Conservation (phyloP, 2,888 invertebrate species). For the Lasioglossum figueresi region DNA sequence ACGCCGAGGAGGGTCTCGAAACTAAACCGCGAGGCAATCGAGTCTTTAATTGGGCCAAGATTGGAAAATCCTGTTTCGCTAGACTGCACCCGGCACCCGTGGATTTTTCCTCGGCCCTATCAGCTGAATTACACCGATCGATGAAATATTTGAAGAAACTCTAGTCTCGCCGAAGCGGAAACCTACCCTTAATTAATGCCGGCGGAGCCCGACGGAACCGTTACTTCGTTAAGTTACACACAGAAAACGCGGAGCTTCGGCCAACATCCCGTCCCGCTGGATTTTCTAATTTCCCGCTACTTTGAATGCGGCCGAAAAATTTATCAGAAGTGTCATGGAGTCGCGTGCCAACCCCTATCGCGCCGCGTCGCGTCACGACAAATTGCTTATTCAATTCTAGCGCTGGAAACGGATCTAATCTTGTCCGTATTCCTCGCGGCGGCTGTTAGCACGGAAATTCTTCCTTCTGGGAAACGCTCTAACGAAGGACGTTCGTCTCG, state of each 20-base stretch:
- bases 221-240: not conserved
- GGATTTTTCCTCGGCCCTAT: not conserved
- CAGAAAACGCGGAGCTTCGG: not conserved
- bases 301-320: conserved; percentile 30
- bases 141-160: conserved; percentile 20
- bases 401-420: conserved; percentile 32
- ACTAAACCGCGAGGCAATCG: conserved; percentile 49
- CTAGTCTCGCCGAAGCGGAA: not conserved
- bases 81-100: not conserved
- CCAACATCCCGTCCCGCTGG: not conserved
- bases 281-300: conserved; percentile 43
- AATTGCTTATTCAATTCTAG: conserved; percentile 53
- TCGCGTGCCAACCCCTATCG: not conserved
- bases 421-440: conserved; percentile 16
- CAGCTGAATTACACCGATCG: conserved; percentile 10
- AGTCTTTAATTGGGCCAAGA: conserved; percentile 44
- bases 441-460: conserved; percentile 18
- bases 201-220: not conserved
- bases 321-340: not conserved
- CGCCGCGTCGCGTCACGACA: conserved; percentile 2
- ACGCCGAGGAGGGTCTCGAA: conserved; percentile 1
- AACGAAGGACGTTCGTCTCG: conserved; percentile 12
- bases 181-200: conserved; percentile 29
- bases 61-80: conserved; percentile 42
- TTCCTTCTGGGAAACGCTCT: conserved; percentile 12